Conservation (phyloP, 2,888 invertebrate species). For the Cecidostiba fungosa region DNA sequence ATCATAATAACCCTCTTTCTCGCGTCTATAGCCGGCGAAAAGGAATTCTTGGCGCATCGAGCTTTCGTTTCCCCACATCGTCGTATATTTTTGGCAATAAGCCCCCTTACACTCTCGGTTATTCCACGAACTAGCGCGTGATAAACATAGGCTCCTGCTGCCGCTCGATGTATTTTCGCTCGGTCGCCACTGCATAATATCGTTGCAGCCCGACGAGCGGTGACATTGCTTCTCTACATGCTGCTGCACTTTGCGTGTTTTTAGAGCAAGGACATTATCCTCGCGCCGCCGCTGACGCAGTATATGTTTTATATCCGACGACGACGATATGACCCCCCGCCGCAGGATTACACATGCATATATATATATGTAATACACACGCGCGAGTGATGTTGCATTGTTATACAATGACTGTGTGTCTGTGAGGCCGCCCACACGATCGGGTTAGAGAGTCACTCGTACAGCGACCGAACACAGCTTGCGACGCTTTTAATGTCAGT, state of each 20-base stretch:
- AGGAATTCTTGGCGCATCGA: constrained; percentile 1
- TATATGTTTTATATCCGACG: too few relatives aligned
- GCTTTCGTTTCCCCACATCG: not conserved
- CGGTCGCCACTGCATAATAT: not conserved
- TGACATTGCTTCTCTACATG: not conserved
- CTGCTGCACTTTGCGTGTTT: not conserved
- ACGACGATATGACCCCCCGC: not conserved
- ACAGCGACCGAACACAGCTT: constrained; percentile 35
- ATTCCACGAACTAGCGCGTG: not conserved
- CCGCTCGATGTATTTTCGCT: constrained; percentile 9
- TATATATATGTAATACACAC: not conserved
- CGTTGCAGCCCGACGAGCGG: not conserved
- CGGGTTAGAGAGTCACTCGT: constrained; percentile 59
- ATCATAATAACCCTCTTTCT: not conserved
- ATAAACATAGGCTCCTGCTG: not conserved
- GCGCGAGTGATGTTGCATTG: constrained; percentile 27
- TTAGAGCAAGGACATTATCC: constrained; percentile 42
- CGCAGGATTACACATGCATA: not conserved
- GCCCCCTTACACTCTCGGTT: not conserved
- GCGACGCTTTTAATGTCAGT: constrained; percentile 4
- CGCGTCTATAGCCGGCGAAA: not conserved
- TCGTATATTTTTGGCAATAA: constrained; percentile 5
- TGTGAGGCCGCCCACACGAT: constrained; percentile 20
- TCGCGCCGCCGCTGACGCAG: not conserved
- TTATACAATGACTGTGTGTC: constrained; percentile 43